Evolutionary conservation across 2,113 vertebrate species (phyloP).

Genomic region (Nothoprocta pentlandii): DNA sequence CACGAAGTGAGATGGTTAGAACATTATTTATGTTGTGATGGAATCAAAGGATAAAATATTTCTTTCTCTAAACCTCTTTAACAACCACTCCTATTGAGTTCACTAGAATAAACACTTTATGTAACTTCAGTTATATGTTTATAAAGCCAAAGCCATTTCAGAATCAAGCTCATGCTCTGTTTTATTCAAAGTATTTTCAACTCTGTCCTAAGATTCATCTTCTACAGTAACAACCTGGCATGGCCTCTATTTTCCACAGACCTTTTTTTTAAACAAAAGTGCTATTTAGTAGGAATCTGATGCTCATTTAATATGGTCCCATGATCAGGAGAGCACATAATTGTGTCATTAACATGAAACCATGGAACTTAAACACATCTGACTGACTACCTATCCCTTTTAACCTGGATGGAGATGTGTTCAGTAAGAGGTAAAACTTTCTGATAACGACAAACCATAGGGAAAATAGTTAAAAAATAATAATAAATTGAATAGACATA

Average conservation of each 20-base stretch:
- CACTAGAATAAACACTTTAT: neutral
- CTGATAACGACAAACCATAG: slow-evolving; percentile 14
- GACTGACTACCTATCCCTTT: slow-evolving; percentile 68
- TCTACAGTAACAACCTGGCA: neutral
- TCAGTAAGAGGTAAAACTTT: slow-evolving; percentile 42
- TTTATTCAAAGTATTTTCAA: neutral
- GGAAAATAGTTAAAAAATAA: neutral
- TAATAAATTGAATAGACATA: slow-evolving; percentile 6
- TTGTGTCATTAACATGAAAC: too few species aligned
- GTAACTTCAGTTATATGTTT: neutral
- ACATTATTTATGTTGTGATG: neutral
- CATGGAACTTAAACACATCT: neutral
- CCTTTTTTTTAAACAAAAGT: neutral
- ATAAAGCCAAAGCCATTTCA: neutral
- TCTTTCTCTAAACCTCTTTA: neutral
- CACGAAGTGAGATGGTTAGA: neutral
- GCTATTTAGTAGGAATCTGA: neutral
- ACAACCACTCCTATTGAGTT: neutral
- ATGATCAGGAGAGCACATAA: neutral
- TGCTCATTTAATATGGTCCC: neutral
- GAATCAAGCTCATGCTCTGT: neutral
- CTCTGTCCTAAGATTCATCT: neutral
- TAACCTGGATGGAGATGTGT: slow-evolving; percentile 42
- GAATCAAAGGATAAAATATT: neutral
- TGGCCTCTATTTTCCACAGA: neutral